phyloP scores from a whole-genome alignment of 53 echinoderm and acorn worm species.

The Glandiceps talaboti region DNA sequence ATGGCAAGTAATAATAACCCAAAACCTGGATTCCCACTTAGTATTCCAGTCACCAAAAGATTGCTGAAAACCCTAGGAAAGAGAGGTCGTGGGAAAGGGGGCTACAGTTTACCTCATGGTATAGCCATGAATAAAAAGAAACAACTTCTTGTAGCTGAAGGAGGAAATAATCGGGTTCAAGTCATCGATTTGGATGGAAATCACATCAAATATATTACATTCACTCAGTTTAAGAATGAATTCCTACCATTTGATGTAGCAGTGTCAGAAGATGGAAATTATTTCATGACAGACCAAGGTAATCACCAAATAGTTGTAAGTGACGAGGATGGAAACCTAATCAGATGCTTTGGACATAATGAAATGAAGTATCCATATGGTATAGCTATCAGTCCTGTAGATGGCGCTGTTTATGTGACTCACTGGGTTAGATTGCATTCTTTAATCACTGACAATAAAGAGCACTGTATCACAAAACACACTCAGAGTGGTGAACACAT shows the following conservation, averaged over 20 bases:
- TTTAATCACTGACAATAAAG: not conserved
- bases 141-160: not conserved
- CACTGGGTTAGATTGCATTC: not conserved
- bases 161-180: not conserved
- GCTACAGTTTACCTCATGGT: not conserved
- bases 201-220: not conserved
- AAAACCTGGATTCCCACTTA: not conserved
- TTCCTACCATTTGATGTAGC: not conserved
- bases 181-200: not conserved
- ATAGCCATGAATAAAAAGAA: not conserved
- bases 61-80: not conserved
- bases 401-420: not conserved
- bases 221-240: not conserved
- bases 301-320: not conserved
- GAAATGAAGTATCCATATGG: not conserved
- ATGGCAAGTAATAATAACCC: no score
- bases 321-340: not conserved
- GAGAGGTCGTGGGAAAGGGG: not conserved
- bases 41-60: not conserved
- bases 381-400: not conserved
- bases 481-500: not conserved
- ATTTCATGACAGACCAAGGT: not conserved
- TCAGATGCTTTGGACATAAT: not conserved
- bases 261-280: not conserved
- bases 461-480: not conserved